Evolutionary conservation across 2,888 invertebrate species (phyloP).

Genomic region (Zelleria hepariella): DNA sequence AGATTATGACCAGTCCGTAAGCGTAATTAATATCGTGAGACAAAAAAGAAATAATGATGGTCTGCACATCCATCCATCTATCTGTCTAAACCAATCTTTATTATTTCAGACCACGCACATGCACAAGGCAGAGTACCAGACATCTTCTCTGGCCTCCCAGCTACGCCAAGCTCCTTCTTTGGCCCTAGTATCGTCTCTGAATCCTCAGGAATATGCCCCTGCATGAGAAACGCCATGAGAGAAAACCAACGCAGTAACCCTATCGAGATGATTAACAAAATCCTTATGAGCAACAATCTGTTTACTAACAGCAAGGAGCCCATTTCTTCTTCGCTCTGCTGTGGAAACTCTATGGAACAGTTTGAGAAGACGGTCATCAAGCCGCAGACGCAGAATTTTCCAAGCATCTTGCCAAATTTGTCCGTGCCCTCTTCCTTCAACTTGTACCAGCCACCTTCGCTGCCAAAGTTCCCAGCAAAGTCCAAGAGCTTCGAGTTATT

Average conservation of each 20-base stretch:
- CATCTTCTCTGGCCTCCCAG: not conserved
- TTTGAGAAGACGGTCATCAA: conserved; percentile 16
- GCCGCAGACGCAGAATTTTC: conserved; percentile 6
- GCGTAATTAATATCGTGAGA: too few relatives aligned
- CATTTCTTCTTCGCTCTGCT: conserved; percentile 36
- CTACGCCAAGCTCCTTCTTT: not conserved
- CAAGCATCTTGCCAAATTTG: conserved; percentile 14
- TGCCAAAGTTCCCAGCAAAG: conserved; percentile 20
- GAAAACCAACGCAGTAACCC: conserved; percentile 20
- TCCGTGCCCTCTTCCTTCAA: conserved; percentile 32
- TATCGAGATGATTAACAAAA: conserved; percentile 37
- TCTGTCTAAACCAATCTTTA: too few relatives aligned
- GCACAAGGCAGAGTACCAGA: not conserved
- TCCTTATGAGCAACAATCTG: conserved; percentile 39
- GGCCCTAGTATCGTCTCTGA: not conserved
- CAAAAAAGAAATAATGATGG: too few relatives aligned
- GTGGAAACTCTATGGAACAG: conserved; percentile 38
- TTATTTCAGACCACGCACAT: not conserved
- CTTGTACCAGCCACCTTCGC: conserved; percentile 21
- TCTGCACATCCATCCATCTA: too few relatives aligned
- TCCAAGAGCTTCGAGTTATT: conserved; percentile 47
- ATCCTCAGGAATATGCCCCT: not conserved
- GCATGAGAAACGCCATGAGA: not conserved
- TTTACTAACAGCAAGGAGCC: conserved; percentile 38
- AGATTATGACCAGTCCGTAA: too few relatives aligned